These are phyloP conservation scores for Odobenus rosmarus DNA, from an alignment of 2,113 vertebrate genomes.

Conservation along the genomic window DNA sequence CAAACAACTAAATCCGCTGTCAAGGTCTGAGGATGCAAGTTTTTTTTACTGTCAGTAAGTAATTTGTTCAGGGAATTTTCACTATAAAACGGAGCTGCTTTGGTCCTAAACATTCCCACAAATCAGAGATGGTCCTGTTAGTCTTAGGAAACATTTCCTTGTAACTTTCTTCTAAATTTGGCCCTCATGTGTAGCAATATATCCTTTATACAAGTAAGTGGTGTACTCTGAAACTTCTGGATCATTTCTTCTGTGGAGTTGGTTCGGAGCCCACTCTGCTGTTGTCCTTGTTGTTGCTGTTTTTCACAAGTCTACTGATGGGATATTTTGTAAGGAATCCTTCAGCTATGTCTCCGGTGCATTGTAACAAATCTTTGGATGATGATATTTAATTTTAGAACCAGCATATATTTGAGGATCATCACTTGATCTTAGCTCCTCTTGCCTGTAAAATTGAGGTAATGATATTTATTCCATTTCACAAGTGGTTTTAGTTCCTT, in stretches of 20 bases:
- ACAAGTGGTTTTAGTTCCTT: slow-evolving; percentile 4
- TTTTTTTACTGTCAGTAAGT: neutral
- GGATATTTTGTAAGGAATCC: neutral
- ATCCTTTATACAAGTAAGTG: neutral
- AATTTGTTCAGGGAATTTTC: slow-evolving; percentile 17
- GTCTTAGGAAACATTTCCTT: neutral
- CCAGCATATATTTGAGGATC: neutral
- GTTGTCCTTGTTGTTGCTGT: neutral
- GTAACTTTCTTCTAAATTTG: neutral
- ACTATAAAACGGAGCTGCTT: neutral
- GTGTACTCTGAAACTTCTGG: neutral
- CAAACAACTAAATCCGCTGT: neutral
- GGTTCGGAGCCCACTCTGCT: neutral
- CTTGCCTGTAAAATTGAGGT: slow-evolving; percentile 37
- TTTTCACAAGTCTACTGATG: neutral
- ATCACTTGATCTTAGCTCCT: neutral
- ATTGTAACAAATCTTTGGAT: neutral
- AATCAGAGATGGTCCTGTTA: neutral
- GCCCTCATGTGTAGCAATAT: neutral
- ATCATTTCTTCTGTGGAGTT: neutral
- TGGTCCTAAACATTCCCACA: neutral
- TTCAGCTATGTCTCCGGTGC: neutral
- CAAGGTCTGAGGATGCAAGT: neutral
- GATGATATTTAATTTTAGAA: neutral
- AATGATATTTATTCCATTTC: neutral